Conservation (phyloP, 2,797 vertebrate genomes). For the Silurus aristotelis region DNA sequence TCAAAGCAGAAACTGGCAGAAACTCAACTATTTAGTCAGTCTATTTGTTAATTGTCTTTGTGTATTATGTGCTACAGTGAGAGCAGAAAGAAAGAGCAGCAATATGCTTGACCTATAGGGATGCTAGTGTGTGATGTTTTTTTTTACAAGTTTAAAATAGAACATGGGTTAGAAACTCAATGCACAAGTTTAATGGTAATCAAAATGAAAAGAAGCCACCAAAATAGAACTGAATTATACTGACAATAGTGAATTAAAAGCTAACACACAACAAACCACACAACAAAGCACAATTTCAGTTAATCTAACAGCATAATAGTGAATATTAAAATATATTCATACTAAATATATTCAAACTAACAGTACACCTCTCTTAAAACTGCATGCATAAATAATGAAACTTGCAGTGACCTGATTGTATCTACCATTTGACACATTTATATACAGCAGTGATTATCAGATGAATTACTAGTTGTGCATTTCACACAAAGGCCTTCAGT, state of each 20-base stretch:
- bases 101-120: not conserved
- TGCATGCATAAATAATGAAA: too few relatives aligned
- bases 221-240: not conserved
- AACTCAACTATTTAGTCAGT: not conserved
- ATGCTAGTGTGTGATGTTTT: not conserved
- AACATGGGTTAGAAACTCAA: not conserved
- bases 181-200: not conserved
- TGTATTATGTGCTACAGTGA: not conserved
- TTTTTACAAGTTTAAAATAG: not conserved
- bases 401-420: too few relatives aligned
- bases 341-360: too few relatives aligned
- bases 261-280: not conserved
- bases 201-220: not conserved
- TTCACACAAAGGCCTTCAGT: too few relatives aligned
- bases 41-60: not conserved
- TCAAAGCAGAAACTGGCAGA: not conserved
- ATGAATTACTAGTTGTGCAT: too few relatives aligned
- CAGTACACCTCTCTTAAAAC: too few relatives aligned
- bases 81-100: not conserved
- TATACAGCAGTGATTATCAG: too few relatives aligned
- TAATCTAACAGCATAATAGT: not conserved
- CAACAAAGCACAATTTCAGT: not conserved
- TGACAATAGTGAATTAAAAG: not conserved
- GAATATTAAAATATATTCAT: too few relatives aligned
- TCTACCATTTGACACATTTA: too few relatives aligned